phyloP scores from a whole-genome alignment of 30 jellyfish, hydroid and myxozoan genomes.

The Aurelia aurita complex sp. Pacific region DNA sequence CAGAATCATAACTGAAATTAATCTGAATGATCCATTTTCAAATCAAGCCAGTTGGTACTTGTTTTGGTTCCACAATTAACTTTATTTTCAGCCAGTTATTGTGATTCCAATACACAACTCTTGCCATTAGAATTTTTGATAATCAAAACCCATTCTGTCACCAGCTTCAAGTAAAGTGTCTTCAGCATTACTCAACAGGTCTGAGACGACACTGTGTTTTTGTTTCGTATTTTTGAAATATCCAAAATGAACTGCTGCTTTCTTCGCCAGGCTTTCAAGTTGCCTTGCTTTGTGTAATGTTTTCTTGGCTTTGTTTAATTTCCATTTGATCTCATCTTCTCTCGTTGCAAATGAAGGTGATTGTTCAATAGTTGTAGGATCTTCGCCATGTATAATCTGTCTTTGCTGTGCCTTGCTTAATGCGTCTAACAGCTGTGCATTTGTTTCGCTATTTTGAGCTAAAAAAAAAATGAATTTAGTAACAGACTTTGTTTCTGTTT shows the following conservation, averaged over 20 bases:
- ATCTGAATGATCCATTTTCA: no score
- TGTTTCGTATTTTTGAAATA: slow-evolving; percentile 60
- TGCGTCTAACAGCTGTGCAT: slow-evolving; percentile 63
- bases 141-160: slow-evolving; percentile 91
- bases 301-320: slow-evolving; percentile 91
- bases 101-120: no score
- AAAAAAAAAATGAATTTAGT: not conserved
- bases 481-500: no score
- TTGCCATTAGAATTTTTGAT: slow-evolving; percentile 60
- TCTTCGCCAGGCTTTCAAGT: slow-evolving; percentile 76
- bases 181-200: slow-evolving; percentile 78
- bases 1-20: no score
- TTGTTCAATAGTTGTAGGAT: slow-evolving; percentile 68
- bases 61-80: no score
- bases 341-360: slow-evolving; percentile 79
- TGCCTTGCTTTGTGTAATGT: slow-evolving; percentile 90
- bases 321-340: slow-evolving; percentile 91
- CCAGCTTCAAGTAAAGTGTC: slow-evolving; percentile 89
- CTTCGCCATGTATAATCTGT: slow-evolving; percentile 67
- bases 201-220: slow-evolving; percentile 77
- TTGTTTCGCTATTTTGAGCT: slow-evolving; percentile 62
- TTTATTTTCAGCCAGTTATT: no score
- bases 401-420: slow-evolving; percentile 57
- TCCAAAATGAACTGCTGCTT: slow-evolving; percentile 92
- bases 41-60: no score